A percentile compares a stretch with the other conserved stretches of the same genome.
These are phyloP conservation scores for Zaprionus obscuricornis DNA, from an alignment of 2,888 invertebrate genomes.

Conservation along the genomic window DNA sequence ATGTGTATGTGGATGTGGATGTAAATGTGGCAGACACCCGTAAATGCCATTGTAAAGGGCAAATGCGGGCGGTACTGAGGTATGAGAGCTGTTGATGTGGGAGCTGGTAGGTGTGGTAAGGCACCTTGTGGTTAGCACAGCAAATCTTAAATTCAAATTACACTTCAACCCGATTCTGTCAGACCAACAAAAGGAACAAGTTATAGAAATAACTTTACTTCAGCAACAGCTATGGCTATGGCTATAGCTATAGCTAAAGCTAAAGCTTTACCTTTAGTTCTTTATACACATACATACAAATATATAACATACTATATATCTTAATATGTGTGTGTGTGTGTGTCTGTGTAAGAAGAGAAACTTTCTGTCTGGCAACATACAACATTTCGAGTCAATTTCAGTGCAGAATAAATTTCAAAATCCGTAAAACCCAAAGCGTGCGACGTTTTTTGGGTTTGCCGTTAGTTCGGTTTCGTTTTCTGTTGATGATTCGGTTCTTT, in stretches of 20 bases:
- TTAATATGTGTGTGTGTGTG: slow-evolving; percentile 2
- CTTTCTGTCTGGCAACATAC: slow-evolving; percentile 47
- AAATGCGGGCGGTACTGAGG: not conserved
- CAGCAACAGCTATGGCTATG: slow-evolving; percentile 8
- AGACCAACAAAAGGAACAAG: slow-evolving; percentile 63
- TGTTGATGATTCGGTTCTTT: not conserved
- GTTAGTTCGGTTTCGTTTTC: slow-evolving; percentile 19
- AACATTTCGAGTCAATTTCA: slow-evolving; percentile 68
- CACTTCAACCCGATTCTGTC: slow-evolving; percentile 70
- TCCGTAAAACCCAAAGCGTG: slow-evolving; percentile 67
- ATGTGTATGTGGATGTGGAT: not conserved
- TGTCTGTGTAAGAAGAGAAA: slow-evolving; percentile 39
- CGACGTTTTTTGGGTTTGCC: slow-evolving; percentile 60
- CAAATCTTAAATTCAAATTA: slow-evolving; percentile 79
- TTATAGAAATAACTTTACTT: slow-evolving; percentile 67
- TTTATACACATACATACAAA: not conserved
- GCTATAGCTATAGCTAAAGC: not conserved
- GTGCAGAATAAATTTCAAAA: slow-evolving; percentile 72
- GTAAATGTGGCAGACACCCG: slow-evolving; percentile 34
- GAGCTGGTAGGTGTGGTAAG: slow-evolving; percentile 1
- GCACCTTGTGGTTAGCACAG: slow-evolving; percentile 71
- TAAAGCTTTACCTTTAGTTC: not conserved
- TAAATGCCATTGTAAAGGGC: slow-evolving; percentile 5
- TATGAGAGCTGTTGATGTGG: not conserved
- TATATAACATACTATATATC: slow-evolving; percentile 7